These are phyloP conservation scores for Entelurus aequoreus DNA, from an alignment of 2,113 vertebrate species.

Conservation along the genomic window DNA sequence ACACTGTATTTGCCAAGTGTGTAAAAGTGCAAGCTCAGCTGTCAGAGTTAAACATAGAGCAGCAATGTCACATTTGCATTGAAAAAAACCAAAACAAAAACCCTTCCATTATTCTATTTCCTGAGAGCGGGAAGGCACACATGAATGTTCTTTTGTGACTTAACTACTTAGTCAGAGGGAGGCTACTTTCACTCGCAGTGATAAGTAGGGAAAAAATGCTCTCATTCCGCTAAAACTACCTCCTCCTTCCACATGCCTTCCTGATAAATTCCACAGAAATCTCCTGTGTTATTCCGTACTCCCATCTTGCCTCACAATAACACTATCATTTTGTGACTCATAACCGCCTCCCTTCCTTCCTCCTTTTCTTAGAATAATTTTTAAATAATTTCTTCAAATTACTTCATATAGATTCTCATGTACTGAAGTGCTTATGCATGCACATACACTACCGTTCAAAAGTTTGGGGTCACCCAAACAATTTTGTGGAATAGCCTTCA, in stretches of 20 bases:
- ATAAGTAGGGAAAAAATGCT: not conserved
- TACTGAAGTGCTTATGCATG: not conserved
- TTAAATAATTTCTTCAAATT: not conserved
- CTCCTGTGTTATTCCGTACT: not conserved
- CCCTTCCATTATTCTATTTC: constrained; percentile 4
- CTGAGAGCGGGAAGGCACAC: not conserved
- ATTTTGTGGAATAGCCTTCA: too few relatives aligned
- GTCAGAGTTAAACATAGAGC: constrained; percentile 11
- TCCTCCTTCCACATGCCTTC: not conserved
- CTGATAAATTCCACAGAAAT: not conserved
- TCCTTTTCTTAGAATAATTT: not conserved
- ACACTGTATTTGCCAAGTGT: constrained; percentile 23
- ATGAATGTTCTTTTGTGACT: constrained; percentile 4
- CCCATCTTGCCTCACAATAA: constrained; percentile 1
- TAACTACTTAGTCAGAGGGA: not conserved
- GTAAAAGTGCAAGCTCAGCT: constrained; percentile 35
- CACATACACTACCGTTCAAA: too few relatives aligned
- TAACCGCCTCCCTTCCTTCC: not conserved
- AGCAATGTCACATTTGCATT: constrained; percentile 31
- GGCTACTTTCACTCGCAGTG: constrained; percentile 1
- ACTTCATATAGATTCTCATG: constrained; percentile 13
- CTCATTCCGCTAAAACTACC: not conserved
- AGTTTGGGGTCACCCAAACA: too few relatives aligned
- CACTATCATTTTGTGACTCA: constrained; percentile 2
- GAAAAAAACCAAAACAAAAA: not conserved